Percentiles rank a stretch among this genome's conserved stretches.
phyloP scores from a whole-genome alignment of 2,113 vertebrate genomes.

The Hyperoodon ampullatus region DNA sequence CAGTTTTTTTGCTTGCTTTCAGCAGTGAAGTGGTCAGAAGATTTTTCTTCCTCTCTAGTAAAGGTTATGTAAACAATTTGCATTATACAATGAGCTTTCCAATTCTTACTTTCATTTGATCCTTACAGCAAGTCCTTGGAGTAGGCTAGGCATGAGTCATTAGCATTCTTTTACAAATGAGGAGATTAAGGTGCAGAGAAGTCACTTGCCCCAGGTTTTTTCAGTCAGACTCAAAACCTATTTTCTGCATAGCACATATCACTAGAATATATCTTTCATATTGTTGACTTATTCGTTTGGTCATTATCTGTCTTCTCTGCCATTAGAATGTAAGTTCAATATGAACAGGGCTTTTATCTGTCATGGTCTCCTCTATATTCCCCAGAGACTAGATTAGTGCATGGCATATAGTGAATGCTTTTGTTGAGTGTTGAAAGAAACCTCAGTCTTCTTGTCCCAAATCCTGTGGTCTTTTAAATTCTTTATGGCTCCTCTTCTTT shows the following conservation, averaged over 20 bases:
- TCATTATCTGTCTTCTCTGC: slow-evolving; percentile 13
- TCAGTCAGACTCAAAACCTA: neutral
- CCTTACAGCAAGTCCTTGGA: neutral
- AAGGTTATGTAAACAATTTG: slow-evolving; percentile 30
- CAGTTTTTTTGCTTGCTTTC: slow-evolving; percentile 27
- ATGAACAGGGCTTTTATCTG: neutral
- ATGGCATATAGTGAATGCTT: neutral
- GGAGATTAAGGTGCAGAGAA: neutral
- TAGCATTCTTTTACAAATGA: slow-evolving; percentile 33
- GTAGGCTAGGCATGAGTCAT: neutral
- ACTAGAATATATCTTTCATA: neutral
- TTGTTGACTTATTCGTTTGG: neutral
- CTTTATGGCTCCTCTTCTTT: neutral
- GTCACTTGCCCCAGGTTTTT: neutral
- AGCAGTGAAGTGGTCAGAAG: slow-evolving; percentile 12
- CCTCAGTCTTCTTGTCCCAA: neutral
- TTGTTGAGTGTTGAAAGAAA: slow-evolving; percentile 15
- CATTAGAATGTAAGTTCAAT: neutral
- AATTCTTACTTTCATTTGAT: slow-evolving; percentile 39
- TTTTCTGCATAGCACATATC: neutral
- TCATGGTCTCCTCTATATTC: neutral
- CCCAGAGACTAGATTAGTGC: neutral
- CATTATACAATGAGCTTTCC: slow-evolving; percentile 27
- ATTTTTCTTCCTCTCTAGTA: neutral
- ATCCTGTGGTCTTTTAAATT: neutral